Percentiles rank a stretch among this genome's conserved stretches.
phyloP scores from a whole-genome alignment of 1,140 invertebrate species.

The Ganaspis sp. region DNA sequence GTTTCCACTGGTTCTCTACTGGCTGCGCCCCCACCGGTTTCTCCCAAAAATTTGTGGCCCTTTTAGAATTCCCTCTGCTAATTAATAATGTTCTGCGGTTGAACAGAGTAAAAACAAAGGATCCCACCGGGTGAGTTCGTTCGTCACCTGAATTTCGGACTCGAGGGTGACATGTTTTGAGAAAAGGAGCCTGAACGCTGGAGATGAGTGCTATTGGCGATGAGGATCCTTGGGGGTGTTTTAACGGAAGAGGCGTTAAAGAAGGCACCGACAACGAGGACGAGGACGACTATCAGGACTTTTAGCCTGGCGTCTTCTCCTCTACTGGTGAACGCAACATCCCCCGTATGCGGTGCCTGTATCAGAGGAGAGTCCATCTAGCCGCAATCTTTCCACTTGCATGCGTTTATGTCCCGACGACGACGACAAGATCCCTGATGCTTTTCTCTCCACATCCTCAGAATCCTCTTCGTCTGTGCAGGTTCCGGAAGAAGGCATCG shows the following conservation, averaged over 20 bases:
- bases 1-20: no score
- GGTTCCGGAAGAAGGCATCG: conserved; percentile 65
- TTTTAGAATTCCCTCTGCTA: no score
- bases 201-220: neutral
- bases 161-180: neutral
- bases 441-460: conserved; percentile 74
- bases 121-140: neutral
- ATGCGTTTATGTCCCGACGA: conserved; percentile 53
- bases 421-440: conserved; percentile 41
- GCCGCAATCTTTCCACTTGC: conserved; percentile 73
- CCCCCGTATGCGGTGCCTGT: neutral
- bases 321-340: conserved; percentile 27
- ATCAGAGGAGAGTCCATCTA: conserved; percentile 61
- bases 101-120: neutral
- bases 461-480: conserved; percentile 69
- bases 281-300: conserved; percentile 40
- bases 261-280: conserved; percentile 11
- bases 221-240: neutral
- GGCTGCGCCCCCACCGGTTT: no score
- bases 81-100: no score
- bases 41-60: no score
- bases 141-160: neutral
- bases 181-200: neutral
- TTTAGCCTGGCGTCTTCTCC: neutral
- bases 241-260: neutral